These are phyloP conservation scores for Pseudochromis fuscus DNA, from an alignment of 2,797 vertebrate genomes.

Conservation along the genomic window DNA sequence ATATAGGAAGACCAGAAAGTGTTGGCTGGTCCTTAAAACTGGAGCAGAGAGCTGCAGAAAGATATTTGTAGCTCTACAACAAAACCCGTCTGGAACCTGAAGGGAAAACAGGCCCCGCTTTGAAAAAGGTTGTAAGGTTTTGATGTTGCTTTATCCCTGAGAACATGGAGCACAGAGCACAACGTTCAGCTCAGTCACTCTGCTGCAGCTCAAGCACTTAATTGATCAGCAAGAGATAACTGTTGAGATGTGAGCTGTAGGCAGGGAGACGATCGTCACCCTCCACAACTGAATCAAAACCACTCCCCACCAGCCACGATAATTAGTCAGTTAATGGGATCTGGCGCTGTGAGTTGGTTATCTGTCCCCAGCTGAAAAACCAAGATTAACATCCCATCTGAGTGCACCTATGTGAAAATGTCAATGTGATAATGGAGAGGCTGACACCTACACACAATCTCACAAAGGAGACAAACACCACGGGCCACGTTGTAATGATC, in stretches of 20 bases:
- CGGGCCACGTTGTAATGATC: slow-evolving; percentile 51
- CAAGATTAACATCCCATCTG: slow-evolving; percentile 46
- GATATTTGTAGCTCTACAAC: too few species aligned
- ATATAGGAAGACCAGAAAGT: too few species aligned
- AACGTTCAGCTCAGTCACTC: too few species aligned
- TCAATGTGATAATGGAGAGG: slow-evolving; percentile 35
- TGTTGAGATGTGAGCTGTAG: slow-evolving; percentile 20
- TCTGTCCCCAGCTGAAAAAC: slow-evolving; percentile 44
- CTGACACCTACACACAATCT: slow-evolving; percentile 21
- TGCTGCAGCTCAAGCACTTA: slow-evolving; percentile 21
- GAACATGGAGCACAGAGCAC: too few species aligned
- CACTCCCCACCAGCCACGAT: slow-evolving; percentile 42
- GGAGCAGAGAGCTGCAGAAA: too few species aligned
- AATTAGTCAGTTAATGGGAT: slow-evolving; percentile 74
- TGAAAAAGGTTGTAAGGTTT: too few species aligned
- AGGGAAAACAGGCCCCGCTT: too few species aligned
- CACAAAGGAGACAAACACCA: slow-evolving; percentile 32
- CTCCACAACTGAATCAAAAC: slow-evolving; percentile 24
- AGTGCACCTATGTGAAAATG: slow-evolving; percentile 47
- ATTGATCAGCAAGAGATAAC: slow-evolving; percentile 56
- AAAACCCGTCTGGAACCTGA: too few species aligned
- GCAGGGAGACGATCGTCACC: slow-evolving; percentile 27
- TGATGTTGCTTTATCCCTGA: too few species aligned
- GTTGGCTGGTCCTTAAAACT: too few species aligned
- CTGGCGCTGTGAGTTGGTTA: slow-evolving; percentile 55